Conservation (phyloP, 2,113 vertebrate species). For the Halcyon senegalensis region DNA sequence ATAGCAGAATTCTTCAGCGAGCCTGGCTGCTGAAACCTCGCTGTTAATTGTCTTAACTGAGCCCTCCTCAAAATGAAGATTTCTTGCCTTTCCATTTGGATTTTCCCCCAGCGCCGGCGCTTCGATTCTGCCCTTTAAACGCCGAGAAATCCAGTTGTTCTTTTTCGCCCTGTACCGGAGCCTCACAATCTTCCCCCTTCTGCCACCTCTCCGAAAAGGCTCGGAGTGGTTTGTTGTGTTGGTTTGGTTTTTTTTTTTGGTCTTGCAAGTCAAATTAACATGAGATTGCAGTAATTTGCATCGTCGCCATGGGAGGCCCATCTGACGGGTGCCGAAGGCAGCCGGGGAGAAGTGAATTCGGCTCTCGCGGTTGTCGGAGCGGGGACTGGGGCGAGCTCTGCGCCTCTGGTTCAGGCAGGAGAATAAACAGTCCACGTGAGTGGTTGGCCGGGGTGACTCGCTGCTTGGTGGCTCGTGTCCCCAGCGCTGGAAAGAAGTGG, state of each 20-base stretch:
- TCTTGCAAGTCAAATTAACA: not conserved
- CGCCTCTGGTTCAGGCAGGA: not conserved
- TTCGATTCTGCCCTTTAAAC: not conserved
- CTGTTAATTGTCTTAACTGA: not conserved
- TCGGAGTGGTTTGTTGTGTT: accelerated
- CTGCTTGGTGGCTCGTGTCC: not conserved
- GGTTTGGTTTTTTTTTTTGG: not conserved
- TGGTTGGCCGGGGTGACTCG: not conserved
- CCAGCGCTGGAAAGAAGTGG: not conserved
- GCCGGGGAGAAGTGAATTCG: not conserved
- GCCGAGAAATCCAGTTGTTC: not conserved
- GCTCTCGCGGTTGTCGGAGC: not conserved
- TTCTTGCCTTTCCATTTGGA: not conserved
- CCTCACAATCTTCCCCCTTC: not conserved
- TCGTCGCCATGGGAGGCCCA: not conserved
- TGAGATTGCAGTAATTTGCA: not conserved
- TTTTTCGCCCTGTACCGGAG: not conserved
- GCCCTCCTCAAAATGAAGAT: not conserved
- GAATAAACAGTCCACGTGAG: not conserved
- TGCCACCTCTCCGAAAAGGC: not conserved
- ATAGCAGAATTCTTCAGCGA: not conserved
- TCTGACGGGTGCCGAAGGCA: not conserved
- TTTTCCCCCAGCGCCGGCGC: not conserved
- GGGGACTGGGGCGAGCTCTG: not conserved
- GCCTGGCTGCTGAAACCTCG: not conserved